Evolutionary conservation across 2,113 vertebrate genomes (phyloP).

Genomic region (Carlito syrichta): DNA sequence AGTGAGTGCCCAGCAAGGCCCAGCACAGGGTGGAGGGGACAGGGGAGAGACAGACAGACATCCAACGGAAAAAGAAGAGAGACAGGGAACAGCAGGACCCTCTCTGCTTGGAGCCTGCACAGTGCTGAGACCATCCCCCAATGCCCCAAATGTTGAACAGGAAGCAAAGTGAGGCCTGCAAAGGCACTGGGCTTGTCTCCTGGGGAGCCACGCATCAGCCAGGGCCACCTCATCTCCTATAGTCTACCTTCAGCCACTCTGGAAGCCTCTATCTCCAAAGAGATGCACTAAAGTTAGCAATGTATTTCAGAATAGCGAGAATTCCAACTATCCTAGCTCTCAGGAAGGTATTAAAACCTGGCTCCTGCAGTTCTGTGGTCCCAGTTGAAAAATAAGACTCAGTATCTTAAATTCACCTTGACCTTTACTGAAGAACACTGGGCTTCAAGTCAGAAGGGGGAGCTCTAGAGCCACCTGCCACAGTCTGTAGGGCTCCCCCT

Average conservation of each 20-base stretch:
- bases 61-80: slow-evolving; percentile 51
- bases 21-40: fast-evolving
- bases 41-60: background rate
- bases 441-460: background rate
- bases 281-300: background rate
- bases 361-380: background rate
- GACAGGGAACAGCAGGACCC: slow-evolving; percentile 55
- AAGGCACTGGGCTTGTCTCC: background rate
- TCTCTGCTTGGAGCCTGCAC: slow-evolving; percentile 70
- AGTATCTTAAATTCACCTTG: background rate
- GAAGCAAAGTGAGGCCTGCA: too few relatives aligned
- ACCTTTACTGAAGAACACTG: background rate
- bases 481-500: fast-evolving
- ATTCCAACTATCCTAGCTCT: background rate
- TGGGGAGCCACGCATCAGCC: fast-evolving
- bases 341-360: background rate
- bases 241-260: background rate
- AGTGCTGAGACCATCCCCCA: background rate
- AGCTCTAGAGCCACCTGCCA: background rate
- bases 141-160: background rate
- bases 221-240: fast-evolving
- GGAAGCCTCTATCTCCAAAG: background rate
- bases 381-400: background rate
- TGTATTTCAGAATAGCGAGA: background rate
- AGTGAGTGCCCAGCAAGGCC: background rate